Conservation (phyloP, 2,113 vertebrate genomes). For the Narcine bancroftii region DNA sequence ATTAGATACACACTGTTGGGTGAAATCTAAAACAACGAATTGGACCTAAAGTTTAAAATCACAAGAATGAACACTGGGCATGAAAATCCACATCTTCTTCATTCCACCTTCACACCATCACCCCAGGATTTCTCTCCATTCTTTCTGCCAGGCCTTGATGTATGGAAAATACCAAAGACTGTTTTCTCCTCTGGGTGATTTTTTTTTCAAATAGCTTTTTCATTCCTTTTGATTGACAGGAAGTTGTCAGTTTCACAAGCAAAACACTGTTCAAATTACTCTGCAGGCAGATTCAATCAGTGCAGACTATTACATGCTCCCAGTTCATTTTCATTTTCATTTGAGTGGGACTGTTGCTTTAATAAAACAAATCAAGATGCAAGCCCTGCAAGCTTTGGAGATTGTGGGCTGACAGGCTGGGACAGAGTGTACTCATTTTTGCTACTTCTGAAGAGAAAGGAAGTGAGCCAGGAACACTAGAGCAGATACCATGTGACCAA, state of each 20-base stretch:
- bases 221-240: background rate
- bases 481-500: too few relatives aligned
- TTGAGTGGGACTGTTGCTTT: too few relatives aligned
- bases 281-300: background rate
- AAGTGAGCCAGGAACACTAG: too few relatives aligned
- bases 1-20: background rate
- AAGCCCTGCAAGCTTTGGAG: too few relatives aligned
- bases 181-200: background rate
- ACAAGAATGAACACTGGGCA: background rate
- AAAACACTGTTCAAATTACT: background rate
- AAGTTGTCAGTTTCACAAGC: background rate
- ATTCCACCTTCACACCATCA: background rate
- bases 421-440: too few relatives aligned
- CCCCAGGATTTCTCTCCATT: too few relatives aligned
- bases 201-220: background rate
- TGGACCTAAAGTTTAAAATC: background rate
- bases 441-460: too few relatives aligned
- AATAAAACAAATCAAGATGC: too few relatives aligned
- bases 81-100: background rate
- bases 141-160: background rate
- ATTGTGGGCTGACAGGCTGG: too few relatives aligned
- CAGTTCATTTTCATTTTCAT: too few relatives aligned
- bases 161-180: background rate
- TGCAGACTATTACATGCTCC: too few relatives aligned
- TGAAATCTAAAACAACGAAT: background rate